phyloP scores from a whole-genome alignment of 2,113 vertebrate species.

The Sminthopsis crassicaudata region DNA sequence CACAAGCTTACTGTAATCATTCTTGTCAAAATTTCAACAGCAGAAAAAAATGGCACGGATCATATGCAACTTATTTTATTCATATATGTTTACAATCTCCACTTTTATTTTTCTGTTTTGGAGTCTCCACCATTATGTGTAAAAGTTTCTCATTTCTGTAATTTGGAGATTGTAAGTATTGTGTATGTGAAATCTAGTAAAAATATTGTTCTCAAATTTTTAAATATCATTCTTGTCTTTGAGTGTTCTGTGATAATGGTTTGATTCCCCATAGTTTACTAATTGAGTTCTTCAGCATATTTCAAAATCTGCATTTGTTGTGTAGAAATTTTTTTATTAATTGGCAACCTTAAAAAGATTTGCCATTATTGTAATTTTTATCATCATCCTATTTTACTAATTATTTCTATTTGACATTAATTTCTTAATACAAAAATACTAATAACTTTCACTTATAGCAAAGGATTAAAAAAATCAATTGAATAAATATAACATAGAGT shows the following conservation, averaged over 20 bases:
- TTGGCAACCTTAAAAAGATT: background rate
- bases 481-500: background rate
- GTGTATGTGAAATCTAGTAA: background rate
- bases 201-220: background rate
- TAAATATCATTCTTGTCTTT: background rate
- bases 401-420: background rate
- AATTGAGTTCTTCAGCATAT: background rate
- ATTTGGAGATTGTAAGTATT: background rate
- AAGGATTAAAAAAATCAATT: background rate
- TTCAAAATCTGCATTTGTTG: background rate
- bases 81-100: background rate
- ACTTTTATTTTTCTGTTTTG: too few relatives aligned
- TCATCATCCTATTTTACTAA: background rate
- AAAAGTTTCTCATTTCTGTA: background rate
- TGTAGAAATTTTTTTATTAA: background rate
- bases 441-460: background rate
- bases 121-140: background rate
- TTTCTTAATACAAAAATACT: background rate
- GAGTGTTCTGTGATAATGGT: background rate
- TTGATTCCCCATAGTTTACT: background rate
- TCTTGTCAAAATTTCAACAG: background rate
- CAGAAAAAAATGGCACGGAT: background rate
- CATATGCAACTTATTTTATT: background rate
- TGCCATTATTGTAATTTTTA: background rate
- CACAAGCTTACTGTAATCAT: background rate